phyloP scores from a whole-genome alignment of 2,797 vertebrate genomes.

The Rhynchonycteris naso region DNA sequence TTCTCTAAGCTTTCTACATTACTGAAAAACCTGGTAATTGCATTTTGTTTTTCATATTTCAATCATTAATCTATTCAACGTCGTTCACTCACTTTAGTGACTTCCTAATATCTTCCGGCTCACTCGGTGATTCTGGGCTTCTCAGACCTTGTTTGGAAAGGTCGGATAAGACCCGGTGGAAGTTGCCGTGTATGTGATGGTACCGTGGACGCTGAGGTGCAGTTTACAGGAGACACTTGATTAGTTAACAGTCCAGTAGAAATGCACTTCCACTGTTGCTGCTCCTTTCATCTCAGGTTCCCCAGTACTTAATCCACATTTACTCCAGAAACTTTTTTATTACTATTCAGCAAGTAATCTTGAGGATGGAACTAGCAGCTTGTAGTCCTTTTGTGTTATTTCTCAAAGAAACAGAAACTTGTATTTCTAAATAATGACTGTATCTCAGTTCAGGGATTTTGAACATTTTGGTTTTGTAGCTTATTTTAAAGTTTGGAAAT shows the following conservation, averaged over 20 bases:
- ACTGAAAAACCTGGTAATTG: not conserved
- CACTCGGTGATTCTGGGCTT: not conserved
- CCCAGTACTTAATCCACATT: not conserved
- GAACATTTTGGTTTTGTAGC: constrained; percentile 17
- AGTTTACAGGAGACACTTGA: not conserved
- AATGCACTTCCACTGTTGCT: not conserved
- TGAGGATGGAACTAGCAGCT: not conserved
- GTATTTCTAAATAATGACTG: not conserved
- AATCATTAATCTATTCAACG: not conserved
- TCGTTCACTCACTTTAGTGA: not conserved
- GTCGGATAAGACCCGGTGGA: not conserved
- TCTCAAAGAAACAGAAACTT: constrained; percentile 29
- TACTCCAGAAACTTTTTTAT: not conserved
- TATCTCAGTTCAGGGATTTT: constrained; percentile 21
- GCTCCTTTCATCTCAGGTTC: not conserved
- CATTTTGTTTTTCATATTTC: not conserved
- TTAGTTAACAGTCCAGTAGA: constrained; percentile 4
- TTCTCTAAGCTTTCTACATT: not conserved
- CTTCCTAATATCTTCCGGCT: not conserved
- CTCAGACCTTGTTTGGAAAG: not conserved
- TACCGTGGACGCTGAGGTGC: not conserved
- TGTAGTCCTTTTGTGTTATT: not conserved
- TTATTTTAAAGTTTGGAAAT: constrained; percentile 43
- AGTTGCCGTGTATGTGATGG: not conserved
- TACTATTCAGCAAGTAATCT: not conserved